phyloP scores from a whole-genome alignment of 2,113 vertebrate genomes.

The Tyto alba region DNA sequence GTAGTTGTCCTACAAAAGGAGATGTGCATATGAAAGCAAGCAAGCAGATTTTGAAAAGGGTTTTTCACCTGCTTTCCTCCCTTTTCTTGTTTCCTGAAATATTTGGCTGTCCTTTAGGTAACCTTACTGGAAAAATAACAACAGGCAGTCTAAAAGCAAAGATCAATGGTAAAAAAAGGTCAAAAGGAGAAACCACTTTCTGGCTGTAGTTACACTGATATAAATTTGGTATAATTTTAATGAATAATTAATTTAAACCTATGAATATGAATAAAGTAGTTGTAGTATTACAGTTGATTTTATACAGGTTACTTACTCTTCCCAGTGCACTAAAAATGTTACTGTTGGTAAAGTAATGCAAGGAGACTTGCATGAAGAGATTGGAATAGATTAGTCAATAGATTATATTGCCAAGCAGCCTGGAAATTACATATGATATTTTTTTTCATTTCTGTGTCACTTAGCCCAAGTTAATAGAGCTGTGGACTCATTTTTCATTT shows the following conservation, averaged over 20 bases:
- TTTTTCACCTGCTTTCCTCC: neutral
- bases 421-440: neutral
- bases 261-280: neutral
- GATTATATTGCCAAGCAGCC: neutral
- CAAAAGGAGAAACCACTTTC: neutral
- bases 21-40: neutral
- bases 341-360: neutral
- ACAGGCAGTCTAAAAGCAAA: slow-evolving; percentile 13
- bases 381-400: neutral
- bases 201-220: neutral
- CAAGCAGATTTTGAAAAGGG: neutral
- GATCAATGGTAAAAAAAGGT: neutral
- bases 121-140: neutral
- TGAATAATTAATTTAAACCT: neutral
- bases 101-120: neutral
- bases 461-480: neutral
- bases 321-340: neutral
- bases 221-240: neutral
- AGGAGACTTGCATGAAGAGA: neutral
- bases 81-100: neutral
- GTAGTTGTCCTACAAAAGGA: neutral
- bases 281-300: neutral
- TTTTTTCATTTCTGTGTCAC: neutral
- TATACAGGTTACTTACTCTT: neutral
- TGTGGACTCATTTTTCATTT: neutral